Evolutionary conservation across 2,113 vertebrate species (phyloP), one percentile per base, ranked within the genome.

Genomic region (Lathamus discolor): DNA sequence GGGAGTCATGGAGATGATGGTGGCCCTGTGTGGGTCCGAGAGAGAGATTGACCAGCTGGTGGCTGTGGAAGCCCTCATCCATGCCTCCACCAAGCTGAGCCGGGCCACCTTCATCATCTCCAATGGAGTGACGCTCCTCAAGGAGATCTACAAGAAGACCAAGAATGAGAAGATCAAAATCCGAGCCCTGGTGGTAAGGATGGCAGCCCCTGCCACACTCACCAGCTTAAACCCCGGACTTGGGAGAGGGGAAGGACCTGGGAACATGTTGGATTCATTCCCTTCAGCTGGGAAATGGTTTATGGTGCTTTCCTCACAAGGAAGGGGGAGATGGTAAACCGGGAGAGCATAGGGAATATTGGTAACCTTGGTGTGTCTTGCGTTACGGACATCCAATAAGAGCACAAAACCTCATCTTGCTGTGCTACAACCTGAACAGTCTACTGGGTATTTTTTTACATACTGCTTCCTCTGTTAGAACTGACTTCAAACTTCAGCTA

Each of bases 1-100:
- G 90, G 99, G 99, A 1, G 98, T 99, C 78, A 99, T 99, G 99
- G 99, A 99, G 97, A 99, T 99, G 98, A 99, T 99, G 99, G 99
- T 99, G 33, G 99, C 99, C 0, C 97, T 99, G 77, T 99, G 99
- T 7, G 98, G 98, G 68, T 99, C 99, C 0, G 99, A 99, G 63
- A 98, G 99, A 0, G 99, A 99, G 96, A 98, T 98, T 20, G 99
- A 99, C 95, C 99, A 99, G 98, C 97, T 99, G 97, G 99, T 99
- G 89, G 99, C 99, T 1, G 98, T 99, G 93, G 99, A 99, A 97
- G 99, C 99, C 5, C 98, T 99, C 88, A 99, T 99, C 93, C 99
- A 99, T 0, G 98, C 99, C 19, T 99, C 99, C 68, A 99, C 99
- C 76, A 99, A 99, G 96, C 98, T 99, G 97, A 99, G 99, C 93